Evolutionary conservation across 2,888 invertebrate genomes (phyloP).

Genomic region (Thera obeliscata): DNA sequence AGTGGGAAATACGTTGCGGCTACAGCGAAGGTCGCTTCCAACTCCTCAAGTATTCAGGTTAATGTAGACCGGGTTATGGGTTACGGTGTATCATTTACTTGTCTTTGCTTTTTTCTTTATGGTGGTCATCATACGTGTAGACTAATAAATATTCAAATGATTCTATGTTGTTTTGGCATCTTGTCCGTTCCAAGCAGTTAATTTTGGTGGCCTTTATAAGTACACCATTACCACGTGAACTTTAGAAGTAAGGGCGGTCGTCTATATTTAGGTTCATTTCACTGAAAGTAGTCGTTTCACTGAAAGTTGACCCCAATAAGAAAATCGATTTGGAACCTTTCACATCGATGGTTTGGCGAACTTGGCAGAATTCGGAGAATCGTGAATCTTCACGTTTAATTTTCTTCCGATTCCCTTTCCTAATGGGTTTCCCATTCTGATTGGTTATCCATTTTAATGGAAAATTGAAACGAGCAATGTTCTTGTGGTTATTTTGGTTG

Average conservation of each 20-base stretch:
- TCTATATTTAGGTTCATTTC: conserved; percentile 49
- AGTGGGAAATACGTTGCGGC: conserved; percentile 39
- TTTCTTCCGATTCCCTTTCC: conserved; percentile 12
- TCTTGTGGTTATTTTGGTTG: not conserved
- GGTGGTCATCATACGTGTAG: no score
- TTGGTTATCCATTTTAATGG: conserved; percentile 7
- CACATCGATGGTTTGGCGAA: conserved; percentile 17
- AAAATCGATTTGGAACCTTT: conserved; percentile 48
- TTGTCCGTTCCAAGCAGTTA: conserved; percentile 14
- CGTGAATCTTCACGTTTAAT: conserved; percentile 1
- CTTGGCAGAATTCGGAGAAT: conserved; percentile 9
- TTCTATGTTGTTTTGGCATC: conserved; percentile 1
- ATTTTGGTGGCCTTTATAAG: conserved; percentile 32
- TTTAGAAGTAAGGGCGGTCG: conserved; percentile 38
- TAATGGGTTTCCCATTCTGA: conserved; percentile 12
- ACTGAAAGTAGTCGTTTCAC: conserved; percentile 46
- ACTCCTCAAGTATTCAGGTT: conserved; percentile 22
- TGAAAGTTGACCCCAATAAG: conserved; percentile 50
- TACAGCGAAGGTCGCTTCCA: conserved; percentile 49
- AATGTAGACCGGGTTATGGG: conserved; percentile 12
- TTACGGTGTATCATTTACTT: no score
- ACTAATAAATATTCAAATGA: no score
- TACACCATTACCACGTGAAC: conserved; percentile 39
- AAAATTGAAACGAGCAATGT: not conserved
- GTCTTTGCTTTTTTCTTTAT: no score